These are phyloP conservation scores for Dryocosmus kuriphilus DNA, from an alignment of 2,888 invertebrate genomes.

Conservation along the genomic window DNA sequence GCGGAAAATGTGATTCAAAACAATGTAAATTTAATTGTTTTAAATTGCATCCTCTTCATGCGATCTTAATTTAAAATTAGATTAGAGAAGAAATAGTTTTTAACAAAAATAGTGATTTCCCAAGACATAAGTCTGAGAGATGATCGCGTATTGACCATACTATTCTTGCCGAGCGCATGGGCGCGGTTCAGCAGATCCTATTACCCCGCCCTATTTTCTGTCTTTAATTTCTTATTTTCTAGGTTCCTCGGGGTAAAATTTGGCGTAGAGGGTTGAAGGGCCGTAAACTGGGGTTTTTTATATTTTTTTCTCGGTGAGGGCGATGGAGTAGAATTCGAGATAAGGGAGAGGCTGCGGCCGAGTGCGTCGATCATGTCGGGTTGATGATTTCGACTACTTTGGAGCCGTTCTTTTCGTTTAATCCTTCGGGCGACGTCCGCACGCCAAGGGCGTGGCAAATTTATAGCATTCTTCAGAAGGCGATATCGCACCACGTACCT, in stretches of 20 bases:
- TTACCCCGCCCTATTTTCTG: slow-evolving; percentile 55
- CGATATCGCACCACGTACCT: neutral
- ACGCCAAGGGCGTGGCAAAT: slow-evolving; percentile 37
- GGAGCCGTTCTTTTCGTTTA: slow-evolving; percentile 17
- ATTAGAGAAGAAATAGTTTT: neutral
- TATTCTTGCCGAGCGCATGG: slow-evolving; percentile 62
- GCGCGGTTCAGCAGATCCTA: slow-evolving; percentile 61
- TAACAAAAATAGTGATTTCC: slow-evolving; percentile 24
- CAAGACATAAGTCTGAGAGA: slow-evolving; percentile 14
- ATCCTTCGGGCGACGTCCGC: slow-evolving; percentile 10
- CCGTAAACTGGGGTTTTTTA: neutral
- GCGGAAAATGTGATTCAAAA: neutral
- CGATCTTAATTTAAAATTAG: neutral
- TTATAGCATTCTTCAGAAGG: slow-evolving; percentile 8
- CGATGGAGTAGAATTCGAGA: neutral
- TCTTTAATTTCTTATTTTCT: slow-evolving; percentile 43
- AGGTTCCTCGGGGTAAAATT: neutral
- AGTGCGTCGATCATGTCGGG: slow-evolving; percentile 2
- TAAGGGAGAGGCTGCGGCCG: neutral
- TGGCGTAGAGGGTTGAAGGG: neutral
- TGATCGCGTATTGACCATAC: slow-evolving; percentile 58
- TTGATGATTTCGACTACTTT: slow-evolving; percentile 16
- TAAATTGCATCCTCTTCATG: neutral
- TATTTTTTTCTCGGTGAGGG: neutral
- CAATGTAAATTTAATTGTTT: neutral